phyloP scores from a whole-genome alignment of 2,797 vertebrate species.

The Girardinus metallicus region DNA sequence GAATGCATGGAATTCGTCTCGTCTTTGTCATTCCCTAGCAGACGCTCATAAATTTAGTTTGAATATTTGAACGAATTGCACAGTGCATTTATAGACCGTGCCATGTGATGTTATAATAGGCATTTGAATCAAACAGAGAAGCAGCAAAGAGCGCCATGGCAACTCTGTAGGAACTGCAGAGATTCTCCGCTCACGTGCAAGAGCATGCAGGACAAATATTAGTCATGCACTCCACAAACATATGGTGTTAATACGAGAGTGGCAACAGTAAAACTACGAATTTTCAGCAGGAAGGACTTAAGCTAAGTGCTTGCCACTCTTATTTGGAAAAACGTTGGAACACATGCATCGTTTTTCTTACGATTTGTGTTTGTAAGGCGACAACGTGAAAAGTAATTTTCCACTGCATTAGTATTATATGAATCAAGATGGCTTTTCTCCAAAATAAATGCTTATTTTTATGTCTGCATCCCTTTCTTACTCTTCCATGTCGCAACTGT shows the following conservation, averaged over 20 bases:
- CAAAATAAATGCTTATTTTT: slow-evolving; percentile 2
- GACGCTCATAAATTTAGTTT: neutral
- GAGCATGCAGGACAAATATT: neutral
- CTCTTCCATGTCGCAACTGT: slow-evolving; percentile 13
- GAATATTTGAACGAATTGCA: neutral
- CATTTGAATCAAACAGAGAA: neutral
- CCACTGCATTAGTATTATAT: neutral
- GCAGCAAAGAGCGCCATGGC: neutral
- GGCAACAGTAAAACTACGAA: neutral
- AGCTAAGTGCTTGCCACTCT: neutral
- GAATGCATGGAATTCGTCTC: neutral
- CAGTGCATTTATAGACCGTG: neutral
- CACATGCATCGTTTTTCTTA: neutral
- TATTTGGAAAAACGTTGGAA: neutral
- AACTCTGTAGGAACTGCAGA: neutral
- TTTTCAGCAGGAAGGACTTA: neutral
- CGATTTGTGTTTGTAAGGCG: neutral
- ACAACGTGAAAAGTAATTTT: neutral
- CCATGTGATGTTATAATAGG: neutral
- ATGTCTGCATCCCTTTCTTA: slow-evolving; percentile 14
- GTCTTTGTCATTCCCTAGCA: slow-evolving; percentile 24
- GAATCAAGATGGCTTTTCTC: slow-evolving; percentile 9
- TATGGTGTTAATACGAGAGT: neutral
- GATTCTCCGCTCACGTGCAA: neutral
- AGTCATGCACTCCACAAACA: neutral